Conservation (phyloP, 2,113 vertebrate species). For the Periophthalmus modestus region DNA sequence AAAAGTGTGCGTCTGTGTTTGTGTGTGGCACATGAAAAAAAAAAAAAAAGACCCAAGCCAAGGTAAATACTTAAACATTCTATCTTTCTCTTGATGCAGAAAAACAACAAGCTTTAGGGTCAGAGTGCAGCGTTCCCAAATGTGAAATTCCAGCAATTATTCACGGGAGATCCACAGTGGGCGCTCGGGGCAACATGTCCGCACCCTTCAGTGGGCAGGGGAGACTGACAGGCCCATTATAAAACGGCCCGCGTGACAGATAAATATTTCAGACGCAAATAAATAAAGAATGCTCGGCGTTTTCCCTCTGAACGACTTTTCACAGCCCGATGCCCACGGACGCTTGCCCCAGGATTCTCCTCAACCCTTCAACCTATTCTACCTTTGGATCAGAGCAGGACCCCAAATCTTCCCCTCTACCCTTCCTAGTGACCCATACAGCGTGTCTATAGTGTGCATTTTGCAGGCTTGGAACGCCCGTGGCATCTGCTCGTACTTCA, state of each 20-base stretch:
- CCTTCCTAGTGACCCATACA: slow-evolving; percentile 30
- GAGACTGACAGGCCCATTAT: slow-evolving; percentile 93
- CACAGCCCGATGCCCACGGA: slow-evolving; percentile 85
- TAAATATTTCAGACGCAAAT: slow-evolving; percentile 99
- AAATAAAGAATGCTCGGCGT: slow-evolving; percentile 96
- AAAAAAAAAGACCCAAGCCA: slow-evolving; percentile 62
- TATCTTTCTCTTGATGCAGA: slow-evolving; percentile 73
- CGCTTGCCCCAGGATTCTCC: slow-evolving; percentile 79
- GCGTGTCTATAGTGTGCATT: slow-evolving; percentile 3
- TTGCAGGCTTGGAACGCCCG: slow-evolving; percentile 51
- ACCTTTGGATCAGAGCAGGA: slow-evolving; percentile 47
- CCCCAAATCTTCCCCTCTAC: slow-evolving; percentile 52
- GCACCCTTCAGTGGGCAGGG: slow-evolving; percentile 82
- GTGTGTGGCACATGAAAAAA: slow-evolving; percentile 48
- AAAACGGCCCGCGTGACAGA: slow-evolving; percentile 88
- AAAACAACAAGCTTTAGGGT: slow-evolving; percentile 72
- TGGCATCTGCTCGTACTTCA: slow-evolving; percentile 67
- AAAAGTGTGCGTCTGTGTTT: slow-evolving; percentile 18
- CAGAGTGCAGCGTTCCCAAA: slow-evolving; percentile 80
- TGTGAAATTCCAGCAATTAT: slow-evolving; percentile 85
- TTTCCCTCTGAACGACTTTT: slow-evolving; percentile 92
- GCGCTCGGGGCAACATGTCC: slow-evolving; percentile 79
- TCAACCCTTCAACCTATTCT: slow-evolving; percentile 57
- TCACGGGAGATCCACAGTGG: slow-evolving; percentile 77
- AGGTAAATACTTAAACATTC: slow-evolving; percentile 75